These are phyloP conservation scores for Lithophane semibrunnea DNA, from an alignment of 2,888 invertebrate genomes.

Conservation along the genomic window DNA sequence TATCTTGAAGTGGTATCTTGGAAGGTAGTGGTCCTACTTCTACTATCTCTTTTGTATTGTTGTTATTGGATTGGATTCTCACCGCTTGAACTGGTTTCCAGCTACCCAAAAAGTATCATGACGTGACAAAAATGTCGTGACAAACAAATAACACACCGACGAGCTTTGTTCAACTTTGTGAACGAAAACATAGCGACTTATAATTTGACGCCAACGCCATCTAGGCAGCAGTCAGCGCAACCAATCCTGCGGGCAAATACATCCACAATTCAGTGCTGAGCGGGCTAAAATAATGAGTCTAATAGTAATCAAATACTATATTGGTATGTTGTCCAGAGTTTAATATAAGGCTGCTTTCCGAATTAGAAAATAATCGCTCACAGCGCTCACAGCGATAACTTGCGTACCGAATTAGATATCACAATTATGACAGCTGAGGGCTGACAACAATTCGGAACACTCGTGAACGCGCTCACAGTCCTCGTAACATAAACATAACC, in stretches of 20 bases:
- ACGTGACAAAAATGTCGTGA: too few relatives aligned
- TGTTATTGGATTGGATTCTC: background rate
- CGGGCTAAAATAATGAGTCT: background rate
- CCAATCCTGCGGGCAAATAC: too few relatives aligned
- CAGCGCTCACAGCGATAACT: too few relatives aligned
- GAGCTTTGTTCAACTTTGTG: background rate
- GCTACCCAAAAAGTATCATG: background rate
- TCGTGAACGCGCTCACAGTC: too few relatives aligned
- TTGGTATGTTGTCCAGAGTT: background rate
- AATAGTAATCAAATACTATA: background rate
- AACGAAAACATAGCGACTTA: constrained; percentile 1
- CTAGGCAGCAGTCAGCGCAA: background rate
- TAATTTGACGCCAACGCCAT: constrained; percentile 1
- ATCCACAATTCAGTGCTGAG: background rate
- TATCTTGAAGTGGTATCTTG: background rate
- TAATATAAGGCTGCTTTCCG: too few relatives aligned
- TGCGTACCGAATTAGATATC: too few relatives aligned
- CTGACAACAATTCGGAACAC: too few relatives aligned
- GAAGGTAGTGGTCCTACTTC: background rate
- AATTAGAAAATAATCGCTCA: too few relatives aligned
- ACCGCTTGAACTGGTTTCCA: background rate
- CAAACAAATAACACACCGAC: background rate
- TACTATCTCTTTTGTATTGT: background rate
- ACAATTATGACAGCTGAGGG: too few relatives aligned
- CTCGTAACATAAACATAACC: too few relatives aligned